Evolutionary conservation across 2,888 invertebrate species (phyloP).

Genomic region (Agelastica alni): DNA sequence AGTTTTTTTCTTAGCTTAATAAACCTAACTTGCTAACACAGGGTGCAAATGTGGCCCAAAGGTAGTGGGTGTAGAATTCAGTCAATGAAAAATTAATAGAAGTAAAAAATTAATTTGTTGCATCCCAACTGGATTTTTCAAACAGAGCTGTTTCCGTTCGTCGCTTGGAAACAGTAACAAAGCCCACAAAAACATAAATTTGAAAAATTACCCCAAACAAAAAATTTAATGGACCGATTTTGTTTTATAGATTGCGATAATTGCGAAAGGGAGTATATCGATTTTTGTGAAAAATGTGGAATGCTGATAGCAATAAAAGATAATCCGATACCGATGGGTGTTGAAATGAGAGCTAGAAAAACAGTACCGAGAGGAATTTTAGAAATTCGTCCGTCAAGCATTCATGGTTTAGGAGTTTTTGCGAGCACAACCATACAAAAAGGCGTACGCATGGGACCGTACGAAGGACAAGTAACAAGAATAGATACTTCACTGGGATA

Average conservation of each 20-base stretch:
- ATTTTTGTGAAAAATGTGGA: conserved; percentile 37
- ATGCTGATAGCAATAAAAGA: conserved; percentile 31
- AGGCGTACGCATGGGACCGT: conserved; percentile 41
- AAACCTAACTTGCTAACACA: no score
- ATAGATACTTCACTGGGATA: conserved; percentile 32
- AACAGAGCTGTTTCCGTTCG: no score
- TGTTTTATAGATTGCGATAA: conserved; percentile 35
- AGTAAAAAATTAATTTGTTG: no score
- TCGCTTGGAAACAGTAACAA: no score
- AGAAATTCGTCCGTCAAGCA: conserved; percentile 33
- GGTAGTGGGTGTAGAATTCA: no score
- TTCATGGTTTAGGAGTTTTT: conserved; percentile 42
- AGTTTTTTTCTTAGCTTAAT: no score
- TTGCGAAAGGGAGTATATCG: conserved; percentile 35
- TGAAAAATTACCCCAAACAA: no score
- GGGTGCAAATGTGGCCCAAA: no score
- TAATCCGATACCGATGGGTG: conserved; percentile 29
- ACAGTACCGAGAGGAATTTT: conserved; percentile 37
- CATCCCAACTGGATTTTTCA: background rate
- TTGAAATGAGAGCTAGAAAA: conserved; percentile 35
- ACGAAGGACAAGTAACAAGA: conserved; percentile 36
- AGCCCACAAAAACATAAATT: no score
- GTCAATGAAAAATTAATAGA: no score
- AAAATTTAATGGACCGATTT: no score
- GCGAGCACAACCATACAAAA: conserved; percentile 30